Evolutionary conservation across 1,140 invertebrate genomes (phyloP), one percentile per base, ranked within the genome.

Genomic region (Cydia strobilella): DNA sequence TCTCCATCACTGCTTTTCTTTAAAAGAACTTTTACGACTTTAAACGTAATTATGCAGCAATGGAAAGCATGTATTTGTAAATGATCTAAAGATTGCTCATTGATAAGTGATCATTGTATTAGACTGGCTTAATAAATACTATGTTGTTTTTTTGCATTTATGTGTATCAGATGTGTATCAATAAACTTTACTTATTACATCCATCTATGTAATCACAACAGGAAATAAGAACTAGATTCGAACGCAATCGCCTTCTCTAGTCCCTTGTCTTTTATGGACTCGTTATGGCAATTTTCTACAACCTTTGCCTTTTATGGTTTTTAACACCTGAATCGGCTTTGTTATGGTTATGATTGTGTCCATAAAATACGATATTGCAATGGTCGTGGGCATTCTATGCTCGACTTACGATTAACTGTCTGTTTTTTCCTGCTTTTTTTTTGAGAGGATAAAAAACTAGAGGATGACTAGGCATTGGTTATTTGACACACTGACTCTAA

Each of bases 101-200:
- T 69, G n/a, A 69, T 69, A 69, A 69, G 18, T 69, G n/a, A 69
- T 27, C 27, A 69, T 35, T 18, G 65, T 66, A 66, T 39, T 39
- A 69, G 65, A 42, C 20, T 69, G 65, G 65, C 65, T 39, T 69
- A 69, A 23, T 69, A 69, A 69, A 15, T 10, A 35, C 6, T 13
- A 31, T 39, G 65, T 69, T 7, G 65, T 69, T 69, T 69, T 69
- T 69, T 69, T 69, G 65, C 65, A 18, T 69, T n/a, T 31, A 69
- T 69, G 65, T 69, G 35, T 69, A 42, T 69, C 6, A 69, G 65
- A 39, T 31, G 65, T 69, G 9, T 35, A n/a, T n/a, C n/a, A n/a
- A n/a, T n/a, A n/a, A n/a, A n/a, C 10, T 31, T 69, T 42, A 69
- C 65, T 69, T 69, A 69, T 69, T 69, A 69, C 65, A 69, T 69